phyloP scores from a whole-genome alignment of 64 coral and sea anemone species.

The Hydrozoanthus tunicans region DNA sequence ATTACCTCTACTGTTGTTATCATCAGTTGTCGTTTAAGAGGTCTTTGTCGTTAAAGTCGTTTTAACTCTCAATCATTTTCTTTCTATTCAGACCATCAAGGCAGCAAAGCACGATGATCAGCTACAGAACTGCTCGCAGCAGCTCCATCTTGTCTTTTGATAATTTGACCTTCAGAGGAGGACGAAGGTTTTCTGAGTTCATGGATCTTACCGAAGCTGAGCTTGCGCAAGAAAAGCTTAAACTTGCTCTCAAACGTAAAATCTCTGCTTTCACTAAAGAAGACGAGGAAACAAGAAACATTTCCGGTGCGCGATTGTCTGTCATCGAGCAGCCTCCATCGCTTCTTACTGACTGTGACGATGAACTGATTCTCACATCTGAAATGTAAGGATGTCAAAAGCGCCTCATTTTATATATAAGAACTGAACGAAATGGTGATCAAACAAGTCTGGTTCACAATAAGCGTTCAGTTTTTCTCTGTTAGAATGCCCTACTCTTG shows the following conservation, averaged over 20 bases:
- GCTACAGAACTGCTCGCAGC: conserved; percentile 51
- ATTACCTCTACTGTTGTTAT: background rate
- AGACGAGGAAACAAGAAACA: conserved; percentile 27
- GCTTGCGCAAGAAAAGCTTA: conserved; percentile 49
- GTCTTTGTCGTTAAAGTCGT: too few relatives aligned
- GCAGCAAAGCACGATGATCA: background rate
- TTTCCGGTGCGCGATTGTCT: conserved; percentile 50
- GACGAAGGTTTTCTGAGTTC: conserved; percentile 65
- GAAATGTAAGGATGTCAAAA: background rate
- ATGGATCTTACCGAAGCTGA: conserved; percentile 65
- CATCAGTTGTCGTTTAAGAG: background rate
- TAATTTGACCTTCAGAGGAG: conserved; percentile 60
- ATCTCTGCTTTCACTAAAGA: conserved; percentile 71
- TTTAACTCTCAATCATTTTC: background rate
- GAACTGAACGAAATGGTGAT: background rate
- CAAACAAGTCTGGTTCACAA: background rate
- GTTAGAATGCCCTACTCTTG: background rate
- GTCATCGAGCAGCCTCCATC: conserved; percentile 59
- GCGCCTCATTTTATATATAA: background rate
- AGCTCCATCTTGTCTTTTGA: conserved; percentile 66
- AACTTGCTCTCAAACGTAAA: conserved; percentile 50
- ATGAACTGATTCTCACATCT: conserved; percentile 10
- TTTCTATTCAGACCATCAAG: conserved; percentile 2
- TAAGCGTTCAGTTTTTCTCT: background rate
- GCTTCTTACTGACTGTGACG: background rate